These are phyloP conservation scores for Bombus impatiens DNA, from an alignment of 1,140 invertebrate genomes.

Conservation along the genomic window DNA sequence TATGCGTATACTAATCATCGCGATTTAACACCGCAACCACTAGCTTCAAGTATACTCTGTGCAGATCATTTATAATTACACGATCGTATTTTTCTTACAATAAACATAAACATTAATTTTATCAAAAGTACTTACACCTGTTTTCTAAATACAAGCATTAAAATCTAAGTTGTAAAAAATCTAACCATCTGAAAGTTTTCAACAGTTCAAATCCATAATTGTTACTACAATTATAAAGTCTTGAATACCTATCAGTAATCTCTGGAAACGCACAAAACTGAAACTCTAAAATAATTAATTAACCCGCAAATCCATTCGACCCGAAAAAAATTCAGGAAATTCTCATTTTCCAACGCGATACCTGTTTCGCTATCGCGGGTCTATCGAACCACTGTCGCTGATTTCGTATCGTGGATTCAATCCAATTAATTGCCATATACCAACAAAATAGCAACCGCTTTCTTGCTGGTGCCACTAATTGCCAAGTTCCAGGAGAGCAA, in stretches of 20 bases:
- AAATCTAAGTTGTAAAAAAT: no score
- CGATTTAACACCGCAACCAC: not conserved
- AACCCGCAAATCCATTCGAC: not conserved
- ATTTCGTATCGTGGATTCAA: not conserved
- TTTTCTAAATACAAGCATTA: no score
- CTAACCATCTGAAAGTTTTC: not conserved
- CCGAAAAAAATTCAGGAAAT: not conserved
- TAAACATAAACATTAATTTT: not conserved
- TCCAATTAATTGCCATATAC: not conserved
- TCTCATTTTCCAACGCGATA: not conserved
- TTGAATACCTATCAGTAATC: no score
- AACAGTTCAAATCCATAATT: no score
- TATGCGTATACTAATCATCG: not conserved
- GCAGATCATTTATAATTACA: not conserved
- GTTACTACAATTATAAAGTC: no score
- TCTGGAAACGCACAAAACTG: no score
- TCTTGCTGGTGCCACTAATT: constrained; percentile 2
- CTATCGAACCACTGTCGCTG: not conserved
- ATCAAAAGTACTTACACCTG: not conserved
- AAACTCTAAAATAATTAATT: no score
- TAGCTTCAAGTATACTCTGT: not conserved
- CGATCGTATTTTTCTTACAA: not conserved
- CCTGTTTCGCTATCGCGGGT: not conserved
- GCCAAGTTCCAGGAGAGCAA: constrained; percentile 3
- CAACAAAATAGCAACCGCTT: not conserved